A percentile compares a stretch with the other conserved stretches of the same genome.
These are phyloP conservation scores for Nephrotoma appendiculata DNA, from an alignment of 2,888 invertebrate species.

Conservation along the genomic window DNA sequence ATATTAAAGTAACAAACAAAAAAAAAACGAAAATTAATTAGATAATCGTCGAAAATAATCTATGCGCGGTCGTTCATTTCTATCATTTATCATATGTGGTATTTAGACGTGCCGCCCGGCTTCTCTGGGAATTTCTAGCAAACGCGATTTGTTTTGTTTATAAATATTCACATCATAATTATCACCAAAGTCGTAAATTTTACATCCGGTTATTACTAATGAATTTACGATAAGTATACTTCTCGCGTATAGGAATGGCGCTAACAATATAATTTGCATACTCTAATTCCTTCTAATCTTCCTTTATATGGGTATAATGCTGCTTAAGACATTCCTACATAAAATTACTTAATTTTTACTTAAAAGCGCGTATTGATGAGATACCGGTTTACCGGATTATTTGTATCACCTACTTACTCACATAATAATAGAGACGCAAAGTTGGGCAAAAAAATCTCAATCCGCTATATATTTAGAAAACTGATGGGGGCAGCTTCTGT, in stretches of 20 bases:
- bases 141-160: background rate
- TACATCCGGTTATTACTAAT: background rate
- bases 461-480: background rate
- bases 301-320: background rate
- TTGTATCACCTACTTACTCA: background rate
- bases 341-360: background rate
- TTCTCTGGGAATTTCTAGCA: background rate
- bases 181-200: background rate
- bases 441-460: background rate
- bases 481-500: background rate
- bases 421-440: background rate
- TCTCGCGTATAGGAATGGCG: background rate
- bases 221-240: background rate
- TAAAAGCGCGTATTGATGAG: background rate
- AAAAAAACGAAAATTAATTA: background rate
- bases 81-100: background rate
- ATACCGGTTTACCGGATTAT: background rate
- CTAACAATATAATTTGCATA: background rate
- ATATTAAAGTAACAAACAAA: background rate
- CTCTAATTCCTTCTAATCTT: background rate
- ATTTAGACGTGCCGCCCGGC: background rate
- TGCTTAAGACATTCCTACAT: background rate
- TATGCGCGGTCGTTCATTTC: background rate
- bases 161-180: background rate
- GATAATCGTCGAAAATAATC: background rate